Conservation (phyloP, 2,888 invertebrate genomes). For the Ectemnius cavifrons region DNA sequence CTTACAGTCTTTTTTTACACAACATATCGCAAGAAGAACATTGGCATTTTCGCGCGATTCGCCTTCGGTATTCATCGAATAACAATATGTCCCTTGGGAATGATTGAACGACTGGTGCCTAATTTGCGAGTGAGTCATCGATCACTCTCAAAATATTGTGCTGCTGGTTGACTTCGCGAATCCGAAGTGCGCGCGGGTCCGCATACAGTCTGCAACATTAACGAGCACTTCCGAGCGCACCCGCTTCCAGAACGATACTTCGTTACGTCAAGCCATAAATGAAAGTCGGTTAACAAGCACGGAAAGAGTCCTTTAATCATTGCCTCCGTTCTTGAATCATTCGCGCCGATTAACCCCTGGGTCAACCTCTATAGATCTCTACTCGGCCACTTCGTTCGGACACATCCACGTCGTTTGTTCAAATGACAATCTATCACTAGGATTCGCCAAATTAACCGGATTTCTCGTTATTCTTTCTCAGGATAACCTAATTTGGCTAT, state of each 20-base stretch:
- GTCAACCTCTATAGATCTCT: too few relatives aligned
- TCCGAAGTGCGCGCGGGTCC: not conserved
- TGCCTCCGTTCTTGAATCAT: conserved; percentile 7
- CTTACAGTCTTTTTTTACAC: not conserved
- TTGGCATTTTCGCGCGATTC: not conserved
- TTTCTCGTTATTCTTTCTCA: too few relatives aligned
- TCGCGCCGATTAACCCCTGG: conserved; percentile 1
- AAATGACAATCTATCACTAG: too few relatives aligned
- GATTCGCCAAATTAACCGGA: too few relatives aligned
- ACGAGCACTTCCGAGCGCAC: not conserved
- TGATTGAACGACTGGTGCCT: conserved; percentile 9
- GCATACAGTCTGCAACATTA: conserved; percentile 18
- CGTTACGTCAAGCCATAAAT: conserved; percentile 8
- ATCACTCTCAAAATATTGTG: conserved; percentile 9
- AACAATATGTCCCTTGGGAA: conserved; percentile 5
- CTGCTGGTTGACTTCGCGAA: not conserved
- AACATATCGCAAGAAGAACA: not conserved
- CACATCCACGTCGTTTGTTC: conserved; percentile 9
- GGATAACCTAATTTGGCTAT: too few relatives aligned
- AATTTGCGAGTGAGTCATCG: conserved; percentile 7
- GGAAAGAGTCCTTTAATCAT: conserved; percentile 30
- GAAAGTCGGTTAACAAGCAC: conserved; percentile 25
- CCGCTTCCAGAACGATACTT: not conserved
- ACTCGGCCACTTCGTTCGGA: not conserved
- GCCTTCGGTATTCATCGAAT: not conserved